Conservation (phyloP, 2,888 invertebrate species). For the Eurytoma californica region DNA sequence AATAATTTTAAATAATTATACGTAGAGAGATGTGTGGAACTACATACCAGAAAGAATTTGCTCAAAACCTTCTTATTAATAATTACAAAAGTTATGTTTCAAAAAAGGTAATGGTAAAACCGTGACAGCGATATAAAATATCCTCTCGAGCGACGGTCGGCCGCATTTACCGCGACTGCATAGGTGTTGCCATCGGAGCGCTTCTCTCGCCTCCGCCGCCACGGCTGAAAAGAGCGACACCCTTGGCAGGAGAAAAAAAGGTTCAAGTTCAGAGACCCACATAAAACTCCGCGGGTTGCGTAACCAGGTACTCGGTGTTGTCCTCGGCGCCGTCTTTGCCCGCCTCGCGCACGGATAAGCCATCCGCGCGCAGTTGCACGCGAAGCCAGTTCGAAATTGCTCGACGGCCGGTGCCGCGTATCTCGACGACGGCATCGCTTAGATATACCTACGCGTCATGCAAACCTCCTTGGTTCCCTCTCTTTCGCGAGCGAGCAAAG, state of each 20-base stretch:
- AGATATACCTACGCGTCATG: conserved; percentile 4
- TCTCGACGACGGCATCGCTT: conserved; percentile 25
- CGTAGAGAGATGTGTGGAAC: no score
- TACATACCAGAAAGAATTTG: no score
- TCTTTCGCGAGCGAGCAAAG: background rate
- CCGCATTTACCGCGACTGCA: no score
- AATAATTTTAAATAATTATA: no score
- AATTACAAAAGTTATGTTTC: no score
- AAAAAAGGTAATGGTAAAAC: no score
- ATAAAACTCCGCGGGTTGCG: conserved; percentile 1
- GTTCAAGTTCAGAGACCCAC: conserved; percentile 6
- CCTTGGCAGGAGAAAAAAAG: background rate
- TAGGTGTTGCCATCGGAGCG: no score
- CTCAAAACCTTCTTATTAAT: no score
- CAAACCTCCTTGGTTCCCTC: background rate
- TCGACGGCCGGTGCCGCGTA: background rate
- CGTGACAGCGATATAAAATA: no score
- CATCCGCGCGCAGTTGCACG: background rate
- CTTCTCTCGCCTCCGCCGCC: background rate
- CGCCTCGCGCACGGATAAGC: conserved; percentile 22
- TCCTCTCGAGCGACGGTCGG: no score
- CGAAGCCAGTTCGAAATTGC: conserved; percentile 16
- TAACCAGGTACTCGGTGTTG: background rate
- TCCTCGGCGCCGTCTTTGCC: background rate
- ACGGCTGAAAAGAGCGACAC: background rate